Conservation (phyloP, 30 jellyfish, hydroid and myxozoan species). For the Aurelia sp. region DNA sequence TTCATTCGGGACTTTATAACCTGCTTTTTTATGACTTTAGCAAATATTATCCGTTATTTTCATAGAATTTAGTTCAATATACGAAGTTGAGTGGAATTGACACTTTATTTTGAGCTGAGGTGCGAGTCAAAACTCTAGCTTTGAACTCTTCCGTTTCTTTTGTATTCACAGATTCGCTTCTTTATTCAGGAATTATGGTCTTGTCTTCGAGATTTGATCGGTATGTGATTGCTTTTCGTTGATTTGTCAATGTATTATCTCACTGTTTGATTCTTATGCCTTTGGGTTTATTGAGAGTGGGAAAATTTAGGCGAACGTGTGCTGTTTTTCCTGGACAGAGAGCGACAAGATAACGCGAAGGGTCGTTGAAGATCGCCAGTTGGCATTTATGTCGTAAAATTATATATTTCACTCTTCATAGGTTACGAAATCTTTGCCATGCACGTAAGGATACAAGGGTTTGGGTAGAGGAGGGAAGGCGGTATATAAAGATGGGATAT, state of each 20-base stretch:
- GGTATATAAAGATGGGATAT: too few relatives aligned
- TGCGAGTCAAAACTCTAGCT: constrained; percentile 68
- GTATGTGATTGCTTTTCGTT: constrained; percentile 48
- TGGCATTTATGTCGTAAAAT: too few relatives aligned
- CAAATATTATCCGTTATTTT: constrained; percentile 16
- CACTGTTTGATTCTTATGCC: too few relatives aligned
- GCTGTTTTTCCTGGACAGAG: too few relatives aligned
- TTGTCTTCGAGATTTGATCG: constrained; percentile 52
- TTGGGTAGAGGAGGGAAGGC: too few relatives aligned
- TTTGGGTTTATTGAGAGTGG: too few relatives aligned
- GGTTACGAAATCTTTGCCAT: too few relatives aligned
- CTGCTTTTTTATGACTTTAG: constrained; percentile 1
- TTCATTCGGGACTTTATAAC: not conserved
- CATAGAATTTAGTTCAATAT: constrained; percentile 18
- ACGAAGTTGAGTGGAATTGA: constrained; percentile 53
- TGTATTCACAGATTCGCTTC: constrained; percentile 69
- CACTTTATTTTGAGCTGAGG: constrained; percentile 75
- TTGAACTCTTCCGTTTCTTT: constrained; percentile 71
- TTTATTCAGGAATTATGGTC: constrained; percentile 76
- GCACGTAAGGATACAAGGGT: too few relatives aligned
- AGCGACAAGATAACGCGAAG: too few relatives aligned
- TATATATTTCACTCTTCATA: too few relatives aligned
- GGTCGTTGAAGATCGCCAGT: too few relatives aligned
- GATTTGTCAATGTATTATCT: constrained; percentile 9
- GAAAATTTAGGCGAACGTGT: too few relatives aligned